Conservation (phyloP, 2,113 vertebrate species). For the Crocuta crocuta region DNA sequence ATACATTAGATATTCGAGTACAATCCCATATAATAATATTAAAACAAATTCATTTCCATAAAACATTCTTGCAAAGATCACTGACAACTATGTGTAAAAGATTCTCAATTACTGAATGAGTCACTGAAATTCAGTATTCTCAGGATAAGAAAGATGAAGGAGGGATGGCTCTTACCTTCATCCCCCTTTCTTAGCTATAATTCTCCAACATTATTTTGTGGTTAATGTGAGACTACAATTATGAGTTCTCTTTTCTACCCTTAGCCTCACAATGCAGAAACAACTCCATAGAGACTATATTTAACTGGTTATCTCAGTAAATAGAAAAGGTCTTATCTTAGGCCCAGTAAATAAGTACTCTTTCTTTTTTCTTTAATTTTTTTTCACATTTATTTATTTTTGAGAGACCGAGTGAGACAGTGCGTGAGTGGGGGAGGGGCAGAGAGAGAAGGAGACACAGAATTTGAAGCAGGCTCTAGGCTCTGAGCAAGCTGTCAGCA, state of each 20-base stretch:
- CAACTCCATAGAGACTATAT: not conserved
- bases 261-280: not conserved
- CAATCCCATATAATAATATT: not conserved
- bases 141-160: not conserved
- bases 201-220: not conserved
- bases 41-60: constrained; percentile 16
- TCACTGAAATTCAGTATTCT: constrained; percentile 23
- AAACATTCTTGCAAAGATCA: constrained; percentile 13
- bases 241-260: not conserved
- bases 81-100: not conserved
- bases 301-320: constrained; percentile 33
- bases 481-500: no score
- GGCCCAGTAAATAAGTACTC: not conserved
- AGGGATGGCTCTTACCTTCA: not conserved
- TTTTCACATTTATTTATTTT: no score
- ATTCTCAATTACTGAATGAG: not conserved
- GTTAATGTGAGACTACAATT: not conserved
- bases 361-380: not conserved
- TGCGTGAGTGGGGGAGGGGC: no score
- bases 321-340: not conserved
- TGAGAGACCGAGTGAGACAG: no score
- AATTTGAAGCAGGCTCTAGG: no score
- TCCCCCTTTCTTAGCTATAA: not conserved
- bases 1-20: not conserved
- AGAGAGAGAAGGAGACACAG: no score